Evolutionary conservation across 1,140 invertebrate species (phyloP), one percentile per base, ranked within the genome.

Genomic region (Tenebrio molitor): DNA sequence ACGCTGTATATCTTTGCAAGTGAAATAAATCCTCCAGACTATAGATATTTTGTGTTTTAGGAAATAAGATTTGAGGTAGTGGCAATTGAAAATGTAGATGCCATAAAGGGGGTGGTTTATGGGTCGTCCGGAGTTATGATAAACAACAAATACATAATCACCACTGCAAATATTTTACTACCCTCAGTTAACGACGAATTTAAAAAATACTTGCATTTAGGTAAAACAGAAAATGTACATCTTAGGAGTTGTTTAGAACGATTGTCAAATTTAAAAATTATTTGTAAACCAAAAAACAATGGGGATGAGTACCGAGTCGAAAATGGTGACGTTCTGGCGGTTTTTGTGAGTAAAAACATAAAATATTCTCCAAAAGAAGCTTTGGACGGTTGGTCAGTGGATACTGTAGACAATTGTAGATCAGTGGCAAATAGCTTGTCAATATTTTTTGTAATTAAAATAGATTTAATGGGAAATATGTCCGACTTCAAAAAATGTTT

Each of bases 371-470:
- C 21, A 29, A 8, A 42, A 8, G 21, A 15, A 21, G 58, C 53
- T 33, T 67, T 74, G 4, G 1, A 64, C 0, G 67, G 72, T 50
- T 76, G 75, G 75, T 21, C 69, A 3, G 33, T 76, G 0, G 70
- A 74, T 64, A 65, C 36, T 17, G 23, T 33, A 7, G 46, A 71
- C 36, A 74, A 74, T 16, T 4, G 29, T 2, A 16, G 33, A 14
- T 19, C 69, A 16, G 3, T 64, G 12, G 44, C 33, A 23, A 62
- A 74, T n/a, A 19, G 53, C 5, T 41, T 76, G 41, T 69, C 75
- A n/a, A 12, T 72, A 19, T 76, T 76, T 34, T 67, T 74, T 53
- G 67, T 76, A 3, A 21, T 72, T 7, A 25, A 44, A 69, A 16
- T 69, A 7, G 29, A 41, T 44, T 1, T 4, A 21, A 7, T 0